Evolutionary conservation across 2,113 vertebrate species (phyloP).

Genomic region (Damaliscus lunatus): DNA sequence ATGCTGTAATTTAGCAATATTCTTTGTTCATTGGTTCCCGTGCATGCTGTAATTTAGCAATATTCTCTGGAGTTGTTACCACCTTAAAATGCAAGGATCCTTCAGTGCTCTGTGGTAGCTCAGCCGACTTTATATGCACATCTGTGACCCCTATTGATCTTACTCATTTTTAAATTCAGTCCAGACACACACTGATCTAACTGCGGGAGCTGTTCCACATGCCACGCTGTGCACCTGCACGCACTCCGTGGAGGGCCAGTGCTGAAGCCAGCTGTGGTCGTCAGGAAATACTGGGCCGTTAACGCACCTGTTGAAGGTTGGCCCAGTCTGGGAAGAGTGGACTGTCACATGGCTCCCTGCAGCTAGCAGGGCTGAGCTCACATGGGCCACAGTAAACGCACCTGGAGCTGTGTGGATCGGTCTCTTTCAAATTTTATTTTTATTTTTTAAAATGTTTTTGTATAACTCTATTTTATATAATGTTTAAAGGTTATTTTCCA

Average conservation of each 20-base stretch:
- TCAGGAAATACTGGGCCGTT: neutral
- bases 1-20: neutral
- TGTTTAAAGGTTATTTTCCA: neutral
- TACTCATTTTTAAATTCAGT: neutral
- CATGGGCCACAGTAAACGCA: neutral
- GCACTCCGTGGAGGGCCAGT: neutral
- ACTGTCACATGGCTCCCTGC: neutral
- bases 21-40: neutral
- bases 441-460: neutral
- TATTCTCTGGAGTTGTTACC: neutral
- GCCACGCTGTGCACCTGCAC: neutral
- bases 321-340: neutral
- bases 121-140: neutral
- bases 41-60: neutral
- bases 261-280: neutral
- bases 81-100: neutral
- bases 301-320: neutral
- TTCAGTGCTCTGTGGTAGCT: neutral
- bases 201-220: neutral
- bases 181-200: neutral
- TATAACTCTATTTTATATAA: accelerated
- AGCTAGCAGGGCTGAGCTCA: neutral
- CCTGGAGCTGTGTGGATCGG: neutral
- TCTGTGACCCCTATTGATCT: neutral
- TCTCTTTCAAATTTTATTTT: neutral